These are phyloP conservation scores for Sebastes miniatus DNA, from an alignment of 2,797 vertebrate genomes.

Conservation along the genomic window DNA sequence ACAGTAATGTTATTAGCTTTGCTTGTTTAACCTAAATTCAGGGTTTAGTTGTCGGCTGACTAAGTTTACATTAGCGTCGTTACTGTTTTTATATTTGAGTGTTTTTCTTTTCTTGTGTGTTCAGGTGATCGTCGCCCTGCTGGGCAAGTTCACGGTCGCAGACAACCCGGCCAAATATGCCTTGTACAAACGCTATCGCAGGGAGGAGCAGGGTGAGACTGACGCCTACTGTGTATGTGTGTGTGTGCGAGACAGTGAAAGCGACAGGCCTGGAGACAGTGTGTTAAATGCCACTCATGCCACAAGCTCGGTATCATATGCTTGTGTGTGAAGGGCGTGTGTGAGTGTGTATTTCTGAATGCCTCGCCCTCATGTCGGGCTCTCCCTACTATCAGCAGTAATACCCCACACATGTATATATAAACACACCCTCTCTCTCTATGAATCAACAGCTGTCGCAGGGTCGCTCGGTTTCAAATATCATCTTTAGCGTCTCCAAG, in stretches of 20 bases:
- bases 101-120: background rate
- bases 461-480: constrained; percentile 16
- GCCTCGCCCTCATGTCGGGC: constrained; percentile 37
- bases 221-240: background rate
- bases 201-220: constrained; percentile 92
- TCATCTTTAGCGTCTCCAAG: constrained; percentile 16
- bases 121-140: constrained; percentile 92
- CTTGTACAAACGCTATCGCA: constrained; percentile 92
- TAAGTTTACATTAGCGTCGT: background rate
- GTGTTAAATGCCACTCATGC: constrained; percentile 41
- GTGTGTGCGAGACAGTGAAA: background rate
- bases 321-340: background rate
- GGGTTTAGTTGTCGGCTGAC: background rate
- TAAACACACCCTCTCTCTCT: background rate
- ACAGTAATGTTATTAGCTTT: background rate
- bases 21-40: background rate
- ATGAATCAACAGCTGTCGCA: constrained; percentile 60
- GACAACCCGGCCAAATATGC: constrained; percentile 98
- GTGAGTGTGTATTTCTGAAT: constrained; percentile 34
- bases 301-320: background rate
- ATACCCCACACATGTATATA: constrained; percentile 18
- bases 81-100: background rate
- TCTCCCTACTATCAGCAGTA: constrained; percentile 58
- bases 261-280: background rate
- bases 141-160: constrained; percentile 91